Evolutionary conservation across 2,113 vertebrate genomes (phyloP), one percentile per base, ranked within the genome.

Genomic region (Hyperoodon ampullatus): DNA sequence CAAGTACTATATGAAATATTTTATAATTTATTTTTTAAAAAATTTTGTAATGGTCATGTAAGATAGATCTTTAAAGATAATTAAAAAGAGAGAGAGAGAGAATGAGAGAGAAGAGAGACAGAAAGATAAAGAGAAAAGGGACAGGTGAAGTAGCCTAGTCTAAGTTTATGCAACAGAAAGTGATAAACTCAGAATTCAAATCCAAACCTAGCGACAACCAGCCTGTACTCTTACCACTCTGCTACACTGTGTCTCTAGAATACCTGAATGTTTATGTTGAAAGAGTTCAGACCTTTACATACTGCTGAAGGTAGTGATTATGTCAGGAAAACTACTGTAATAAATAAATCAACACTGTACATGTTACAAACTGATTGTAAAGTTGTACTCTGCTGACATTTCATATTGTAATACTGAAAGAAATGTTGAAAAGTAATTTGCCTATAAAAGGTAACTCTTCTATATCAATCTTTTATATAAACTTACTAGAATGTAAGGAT

Each of bases 1-100:
- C 61, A 88, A 68, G 19, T 61, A 70, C 5, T 70, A 1, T 70
- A 82, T 28, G 24, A 96, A 78, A 72, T 47, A 55, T 53, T 84
- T 88, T 84, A 83, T 84, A 80, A 80, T 80, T 96, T 71, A 70
- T 88, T 82, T 88, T 82, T 42, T 23, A 58, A 58, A 58, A 21
- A 58, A 66, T 42, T 90, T 87, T 84, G 8, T 9, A 89, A 82
- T 68, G 97, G 42, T 4, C 33, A 28, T 91, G 26, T 72, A 53
- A 68, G 66, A 72, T 33, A 83, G 6, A 24, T 63, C 16, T 83
- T 91, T 44, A 68, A 72, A 71, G 55, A 50, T 65, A 8, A 44
- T 55, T 78, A 53, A 23, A 21, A 12, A 68, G n/a, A 80, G 6
- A 65, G 12, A 42, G 3, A 35, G 13, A 71, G 18, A 39, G 44